A percentile compares a stretch with the other conserved stretches of the same genome.
phyloP scores from a whole-genome alignment of 2,888 invertebrate species.

The Agrochola litura region DNA sequence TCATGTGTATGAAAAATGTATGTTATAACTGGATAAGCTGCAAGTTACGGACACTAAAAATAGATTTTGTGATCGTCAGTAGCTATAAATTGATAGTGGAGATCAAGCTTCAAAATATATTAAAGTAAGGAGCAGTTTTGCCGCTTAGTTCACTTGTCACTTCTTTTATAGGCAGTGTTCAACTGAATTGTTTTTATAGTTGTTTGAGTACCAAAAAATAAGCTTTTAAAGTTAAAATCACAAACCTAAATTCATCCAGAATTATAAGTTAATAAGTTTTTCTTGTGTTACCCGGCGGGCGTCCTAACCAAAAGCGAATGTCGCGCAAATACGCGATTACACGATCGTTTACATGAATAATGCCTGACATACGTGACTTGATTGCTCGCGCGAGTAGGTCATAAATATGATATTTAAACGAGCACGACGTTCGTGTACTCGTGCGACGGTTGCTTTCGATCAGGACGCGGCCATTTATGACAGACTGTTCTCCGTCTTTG shows the following conservation, averaged over 20 bases:
- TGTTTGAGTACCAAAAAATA: neutral
- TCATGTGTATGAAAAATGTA: slow-evolving; percentile 7
- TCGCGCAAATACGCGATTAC: neutral
- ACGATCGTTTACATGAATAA: neutral
- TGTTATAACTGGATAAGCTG: slow-evolving; percentile 21
- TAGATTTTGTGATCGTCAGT: slow-evolving; percentile 16
- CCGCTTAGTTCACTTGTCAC: too few species aligned
- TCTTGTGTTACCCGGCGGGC: neutral
- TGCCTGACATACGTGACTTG: neutral
- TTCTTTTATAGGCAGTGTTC: neutral
- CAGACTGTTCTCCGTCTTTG: neutral
- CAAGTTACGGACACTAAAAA: slow-evolving; percentile 7
- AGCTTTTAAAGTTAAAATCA: neutral
- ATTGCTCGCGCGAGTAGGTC: neutral
- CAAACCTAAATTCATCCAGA: neutral
- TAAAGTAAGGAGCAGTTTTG: neutral
- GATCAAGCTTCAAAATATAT: neutral
- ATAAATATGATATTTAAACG: too few species aligned
- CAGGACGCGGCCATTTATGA: neutral
- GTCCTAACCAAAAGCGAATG: neutral
- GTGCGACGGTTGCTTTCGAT: neutral
- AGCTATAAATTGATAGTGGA: neutral
- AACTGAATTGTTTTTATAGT: neutral
- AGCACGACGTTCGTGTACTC: too few species aligned
- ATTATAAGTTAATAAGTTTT: neutral